Conservation (phyloP, 2,888 invertebrate genomes). For the Dromius quadrimaculatus region DNA sequence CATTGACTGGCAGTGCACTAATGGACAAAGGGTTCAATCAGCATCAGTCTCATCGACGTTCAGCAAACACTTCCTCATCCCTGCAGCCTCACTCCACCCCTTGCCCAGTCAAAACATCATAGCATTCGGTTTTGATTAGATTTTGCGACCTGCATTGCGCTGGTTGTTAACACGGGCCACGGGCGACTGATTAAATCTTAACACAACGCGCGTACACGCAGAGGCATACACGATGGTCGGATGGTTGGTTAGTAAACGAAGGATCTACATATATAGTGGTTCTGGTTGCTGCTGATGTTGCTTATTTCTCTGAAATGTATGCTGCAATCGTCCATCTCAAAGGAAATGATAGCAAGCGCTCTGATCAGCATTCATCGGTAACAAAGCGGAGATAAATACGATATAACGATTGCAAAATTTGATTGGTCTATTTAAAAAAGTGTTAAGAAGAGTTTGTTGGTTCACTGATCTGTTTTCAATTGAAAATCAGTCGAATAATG, state of each 20-base stretch:
- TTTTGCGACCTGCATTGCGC: conserved; percentile 57
- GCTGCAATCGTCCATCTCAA: conserved; percentile 11
- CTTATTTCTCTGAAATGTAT: neutral
- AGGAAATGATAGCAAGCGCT: neutral
- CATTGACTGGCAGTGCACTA: conserved; percentile 50
- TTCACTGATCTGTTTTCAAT: too few species aligned
- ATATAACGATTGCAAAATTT: too few species aligned
- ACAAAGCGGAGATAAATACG: neutral
- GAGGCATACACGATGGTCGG: conserved; percentile 3
- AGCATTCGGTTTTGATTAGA: conserved; percentile 67
- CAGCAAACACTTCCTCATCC: conserved; percentile 62
- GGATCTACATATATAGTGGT: conserved; percentile 36
- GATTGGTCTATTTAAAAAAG: too few species aligned
- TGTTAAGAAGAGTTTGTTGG: too few species aligned
- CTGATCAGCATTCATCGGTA: too few species aligned
- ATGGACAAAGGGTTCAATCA: conserved; percentile 62
- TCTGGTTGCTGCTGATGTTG: neutral
- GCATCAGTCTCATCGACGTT: conserved; percentile 58
- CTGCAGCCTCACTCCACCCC: conserved; percentile 33
- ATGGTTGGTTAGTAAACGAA: conserved; percentile 19
- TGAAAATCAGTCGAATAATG: too few species aligned
- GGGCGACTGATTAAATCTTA: conserved; percentile 47
- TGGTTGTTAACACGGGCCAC: conserved; percentile 34
- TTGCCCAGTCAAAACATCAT: conserved; percentile 66
- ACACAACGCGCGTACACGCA: conserved; percentile 37